Percentiles rank a stretch among this genome's conserved stretches.
phyloP scores from a whole-genome alignment of 2,113 vertebrate species.

The Ophthalmolycus amberensis region DNA sequence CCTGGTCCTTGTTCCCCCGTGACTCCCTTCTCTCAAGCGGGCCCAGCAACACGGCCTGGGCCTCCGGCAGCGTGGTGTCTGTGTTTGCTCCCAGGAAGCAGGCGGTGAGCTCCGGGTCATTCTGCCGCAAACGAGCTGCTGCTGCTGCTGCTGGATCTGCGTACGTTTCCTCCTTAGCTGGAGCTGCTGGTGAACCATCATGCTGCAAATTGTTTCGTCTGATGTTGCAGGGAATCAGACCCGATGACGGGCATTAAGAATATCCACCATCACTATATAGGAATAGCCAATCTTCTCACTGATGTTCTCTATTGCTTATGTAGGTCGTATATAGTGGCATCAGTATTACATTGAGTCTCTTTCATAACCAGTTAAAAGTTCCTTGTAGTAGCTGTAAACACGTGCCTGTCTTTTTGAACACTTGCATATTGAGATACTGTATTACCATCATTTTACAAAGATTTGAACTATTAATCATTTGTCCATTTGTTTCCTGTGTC shows the following conservation, averaged over 20 bases:
- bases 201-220: not conserved
- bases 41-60: not conserved
- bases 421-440: not conserved
- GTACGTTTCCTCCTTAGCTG: no score
- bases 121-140: no score
- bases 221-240: not conserved
- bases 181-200: no score
- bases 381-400: not conserved
- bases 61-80: no score
- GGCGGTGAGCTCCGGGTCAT: no score
- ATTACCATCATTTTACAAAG: not conserved
- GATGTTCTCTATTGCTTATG: not conserved
- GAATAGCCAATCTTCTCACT: not conserved
- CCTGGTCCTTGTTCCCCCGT: no score
- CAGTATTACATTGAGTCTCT: not conserved
- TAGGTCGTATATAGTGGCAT: not conserved
- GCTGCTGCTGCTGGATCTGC: no score
- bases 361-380: not conserved
- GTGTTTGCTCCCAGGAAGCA: no score
- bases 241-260: not conserved
- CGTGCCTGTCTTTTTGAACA: not conserved
- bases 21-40: not conserved
- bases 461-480: slow-evolving; percentile 1
- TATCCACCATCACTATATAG: not conserved
- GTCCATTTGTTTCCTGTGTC: slow-evolving; percentile 12